Percentiles rank a stretch among this genome's conserved stretches.
phyloP scores from a whole-genome alignment of 1,140 invertebrate species.

The Musca domestica region DNA sequence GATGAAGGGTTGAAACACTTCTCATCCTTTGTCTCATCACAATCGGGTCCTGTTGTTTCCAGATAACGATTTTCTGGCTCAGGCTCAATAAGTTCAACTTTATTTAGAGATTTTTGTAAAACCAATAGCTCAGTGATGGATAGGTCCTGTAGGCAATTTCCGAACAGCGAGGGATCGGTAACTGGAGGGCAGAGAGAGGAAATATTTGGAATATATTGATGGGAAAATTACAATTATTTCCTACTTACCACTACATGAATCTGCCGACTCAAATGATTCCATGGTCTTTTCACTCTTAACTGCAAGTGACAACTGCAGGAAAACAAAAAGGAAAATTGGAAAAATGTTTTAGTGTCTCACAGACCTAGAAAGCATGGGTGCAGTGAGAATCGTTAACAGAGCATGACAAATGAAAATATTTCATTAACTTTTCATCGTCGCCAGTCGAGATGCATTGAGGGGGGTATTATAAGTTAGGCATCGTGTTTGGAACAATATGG shows the following conservation, averaged over 20 bases:
- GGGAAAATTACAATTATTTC: too few relatives aligned
- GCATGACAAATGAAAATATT: not conserved
- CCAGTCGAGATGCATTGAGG: too few relatives aligned
- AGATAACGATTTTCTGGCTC: not conserved
- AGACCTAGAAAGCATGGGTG: too few relatives aligned
- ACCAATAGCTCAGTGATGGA: not conserved
- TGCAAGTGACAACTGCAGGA: not conserved
- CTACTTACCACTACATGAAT: conserved; percentile 5
- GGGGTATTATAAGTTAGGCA: too few relatives aligned
- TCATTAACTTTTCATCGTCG: too few relatives aligned
- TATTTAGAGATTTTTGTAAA: not conserved
- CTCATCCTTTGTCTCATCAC: not conserved
- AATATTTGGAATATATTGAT: not conserved
- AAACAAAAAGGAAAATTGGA: too few relatives aligned
- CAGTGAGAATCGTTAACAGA: not conserved
- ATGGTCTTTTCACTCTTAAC: conserved; percentile 12
- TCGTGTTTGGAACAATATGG: too few relatives aligned
- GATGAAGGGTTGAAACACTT: conserved; percentile 13
- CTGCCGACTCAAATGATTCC: not conserved
- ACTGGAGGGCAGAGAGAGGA: not conserved
- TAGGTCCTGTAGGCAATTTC: not conserved
- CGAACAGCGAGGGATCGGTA: not conserved
- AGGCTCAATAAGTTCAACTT: not conserved
- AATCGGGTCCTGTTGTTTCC: not conserved
- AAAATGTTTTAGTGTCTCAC: too few relatives aligned